Evolutionary conservation across 2,797 vertebrate species (phyloP), one percentile per base, ranked within the genome.

Genomic region (Labeo calbasu): DNA sequence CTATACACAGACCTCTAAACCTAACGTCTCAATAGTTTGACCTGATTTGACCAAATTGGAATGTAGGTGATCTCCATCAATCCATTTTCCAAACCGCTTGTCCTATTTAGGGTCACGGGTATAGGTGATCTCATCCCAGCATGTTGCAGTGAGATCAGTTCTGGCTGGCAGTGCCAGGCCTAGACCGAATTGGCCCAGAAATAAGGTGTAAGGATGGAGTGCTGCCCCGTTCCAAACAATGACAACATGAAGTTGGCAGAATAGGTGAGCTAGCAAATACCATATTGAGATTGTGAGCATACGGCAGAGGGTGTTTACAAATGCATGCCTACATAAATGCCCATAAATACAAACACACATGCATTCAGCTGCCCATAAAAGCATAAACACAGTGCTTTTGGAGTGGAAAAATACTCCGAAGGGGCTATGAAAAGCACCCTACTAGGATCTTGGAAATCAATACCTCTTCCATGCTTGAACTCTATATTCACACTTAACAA

Each of bases 211-310:
- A 82, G 87, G 87, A 90, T 81, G 88, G 83, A 88, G 91, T 91
- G 90, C 88, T 91, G 89, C 90, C 90, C 91, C 21, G 90, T 90
- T 91, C 91, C 91, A 89, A 91, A 90, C 89, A 90, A 92, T 94
- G 94, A 94, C 94, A 94, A 93, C 92, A 94, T 93, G 90, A 89
- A 93, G 92, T 93, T 95, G 95, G 94, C 94, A 95, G 88, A 84
- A 90, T 91, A 93, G 92, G 91, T 92, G 92, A 91, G 70, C 89
- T 92, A 94, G 93, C 92, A 95, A 94, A 94, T 95, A 93, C 93
- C 92, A 88, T 87, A 88, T 92, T 92, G 90, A 89, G 84, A 90
- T 90, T 88, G 77, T 83, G 63, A 50, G 57, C 43, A 77, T 89
- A 89, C 88, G 85, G 81, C 81, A 85, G 82, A 63, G 90, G 91